Base-by-base conservation (phyloP, 2,888 invertebrate species). In the Terebella lapidaria region DNA sequence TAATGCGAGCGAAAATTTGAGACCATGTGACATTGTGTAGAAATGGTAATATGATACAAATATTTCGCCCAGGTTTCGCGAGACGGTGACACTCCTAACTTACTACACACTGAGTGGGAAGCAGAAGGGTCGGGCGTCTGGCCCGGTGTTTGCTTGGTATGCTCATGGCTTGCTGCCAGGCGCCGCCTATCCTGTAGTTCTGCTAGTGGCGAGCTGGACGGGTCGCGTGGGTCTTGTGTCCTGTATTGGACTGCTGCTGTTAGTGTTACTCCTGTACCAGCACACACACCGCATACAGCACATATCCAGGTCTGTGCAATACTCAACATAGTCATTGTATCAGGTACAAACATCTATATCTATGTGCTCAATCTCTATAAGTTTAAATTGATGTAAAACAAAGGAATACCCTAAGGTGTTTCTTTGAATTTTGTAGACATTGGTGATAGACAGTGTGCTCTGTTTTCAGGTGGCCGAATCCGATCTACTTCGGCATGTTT, bases 401-500 rank as follows among this genome's bases (percentile, higher is more conserved):
- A n/a, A n/a, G n/a, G n/a, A n/a, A n/a, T n/a, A n/a, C n/a, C n/a
- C n/a, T n/a, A n/a, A n/a, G n/a, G n/a, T n/a, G n/a, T n/a, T n/a
- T n/a, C n/a, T n/a, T n/a, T n/a, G n/a, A n/a, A n/a, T n/a, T n/a
- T n/a, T n/a, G n/a, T n/a, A n/a, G n/a, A n/a, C n/a, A n/a, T n/a
- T n/a, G n/a, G n/a, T n/a, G n/a, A n/a, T n/a, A n/a, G n/a, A n/a
- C n/a, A n/a, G n/a, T n/a, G n/a, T n/a, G n/a, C n/a, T 35, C 42
- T 35, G 10, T 15, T 35, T 66, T 25, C 66, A 78, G 78, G 57
- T 76, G 75, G 76, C 73, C 75, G 2, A 74, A 74, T 60, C 79
- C 79, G 5, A 59, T 76, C 1, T 74, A 64, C 69, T 73, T 73
- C 45, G 78, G 77, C 2, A 59, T 70, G 28, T 79, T 78, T 72